Evolutionary conservation across 2,113 vertebrate species (phyloP), one percentile per base, ranked within the genome.

Genomic region (Takifugu flavidus): DNA sequence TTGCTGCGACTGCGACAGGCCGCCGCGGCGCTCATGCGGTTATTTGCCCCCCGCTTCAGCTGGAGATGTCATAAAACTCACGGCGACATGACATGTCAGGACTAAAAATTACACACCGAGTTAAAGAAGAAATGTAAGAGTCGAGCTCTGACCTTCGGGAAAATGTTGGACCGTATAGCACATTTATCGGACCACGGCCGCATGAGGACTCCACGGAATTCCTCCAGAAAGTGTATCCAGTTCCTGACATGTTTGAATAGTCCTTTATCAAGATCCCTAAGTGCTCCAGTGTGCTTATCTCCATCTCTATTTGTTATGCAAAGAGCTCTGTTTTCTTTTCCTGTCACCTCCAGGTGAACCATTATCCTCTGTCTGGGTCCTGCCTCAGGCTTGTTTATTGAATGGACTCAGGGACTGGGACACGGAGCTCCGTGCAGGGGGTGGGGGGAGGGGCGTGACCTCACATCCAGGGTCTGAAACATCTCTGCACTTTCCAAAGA

Each of bases 271-370:
- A 71, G 81, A 80, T 82, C 70, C 66, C 54, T 83, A 71, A 85
- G 85, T 85, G 76, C 75, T 76, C 73, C 69, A 25, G 54, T 29
- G 27, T 60, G 71, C 80, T 85, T 86, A 89, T 89, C 85, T 85
- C 54, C 56, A 45, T 62, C 70, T 72, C 82, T 71, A 83, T 88
- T 84, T 49, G 77, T 85, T 82, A 86, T 78, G 81, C 78, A 78
- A 85, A 87, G 82, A 77, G 78, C 65, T 86, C 79, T 86, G 88
- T 85, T 86, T 85, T 78, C 85, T 88, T 85, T 86, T 80, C 56
- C 77, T 79, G 75, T 89, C 85, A 89, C 88, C 88, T 85, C 77
- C 78, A 85, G 81, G 85, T 86, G 85, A 88, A 86, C 88, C 82
- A 81, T 84, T 85, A 88, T 84, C 82, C 67, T 59, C 75, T 59